Conservation (phyloP, 2,113 vertebrate species). For the Lycaon pictus region DNA sequence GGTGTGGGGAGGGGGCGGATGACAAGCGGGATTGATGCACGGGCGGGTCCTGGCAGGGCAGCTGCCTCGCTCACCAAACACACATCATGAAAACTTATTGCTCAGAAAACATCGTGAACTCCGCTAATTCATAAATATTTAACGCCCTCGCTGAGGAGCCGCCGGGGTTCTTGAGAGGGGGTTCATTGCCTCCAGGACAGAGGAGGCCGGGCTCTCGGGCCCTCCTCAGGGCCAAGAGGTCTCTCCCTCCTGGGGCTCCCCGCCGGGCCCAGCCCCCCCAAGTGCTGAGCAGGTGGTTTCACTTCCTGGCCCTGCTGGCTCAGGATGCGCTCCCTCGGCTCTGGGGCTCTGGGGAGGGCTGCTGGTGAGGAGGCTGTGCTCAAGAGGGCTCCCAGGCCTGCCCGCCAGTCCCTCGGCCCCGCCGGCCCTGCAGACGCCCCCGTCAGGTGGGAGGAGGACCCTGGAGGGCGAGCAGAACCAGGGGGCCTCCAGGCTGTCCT, state of each 20-base stretch:
- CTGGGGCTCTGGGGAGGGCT: background rate
- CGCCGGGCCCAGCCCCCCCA: constrained; percentile 64
- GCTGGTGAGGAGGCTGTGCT: background rate
- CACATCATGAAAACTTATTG: constrained; percentile 86
- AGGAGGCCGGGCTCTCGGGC: constrained; percentile 75
- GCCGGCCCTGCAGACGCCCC: constrained; percentile 57
- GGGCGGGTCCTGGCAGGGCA: constrained; percentile 75
- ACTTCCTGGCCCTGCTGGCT: constrained; percentile 77
- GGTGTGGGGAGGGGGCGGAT: constrained; percentile 84
- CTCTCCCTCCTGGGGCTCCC: constrained; percentile 48
- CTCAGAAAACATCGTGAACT: constrained; percentile 85
- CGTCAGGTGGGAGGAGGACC: background rate
- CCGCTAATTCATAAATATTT: constrained; percentile 93
- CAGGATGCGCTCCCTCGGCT: constrained; percentile 74
- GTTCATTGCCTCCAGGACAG: constrained; percentile 87
- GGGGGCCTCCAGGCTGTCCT: background rate
- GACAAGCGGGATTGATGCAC: constrained; percentile 86
- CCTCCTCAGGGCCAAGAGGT: background rate
- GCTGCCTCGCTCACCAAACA: constrained; percentile 85
- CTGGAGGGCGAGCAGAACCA: background rate
- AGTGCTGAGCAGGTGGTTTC: constrained; percentile 84
- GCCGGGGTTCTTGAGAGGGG: constrained; percentile 88
- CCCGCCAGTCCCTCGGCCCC: background rate
- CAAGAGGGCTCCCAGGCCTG: constrained; percentile 65
- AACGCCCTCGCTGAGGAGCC: constrained; percentile 81